These are phyloP conservation scores for Scaptodrosophila lebanonensis DNA, from an alignment of 1,140 invertebrate species.

Conservation along the genomic window DNA sequence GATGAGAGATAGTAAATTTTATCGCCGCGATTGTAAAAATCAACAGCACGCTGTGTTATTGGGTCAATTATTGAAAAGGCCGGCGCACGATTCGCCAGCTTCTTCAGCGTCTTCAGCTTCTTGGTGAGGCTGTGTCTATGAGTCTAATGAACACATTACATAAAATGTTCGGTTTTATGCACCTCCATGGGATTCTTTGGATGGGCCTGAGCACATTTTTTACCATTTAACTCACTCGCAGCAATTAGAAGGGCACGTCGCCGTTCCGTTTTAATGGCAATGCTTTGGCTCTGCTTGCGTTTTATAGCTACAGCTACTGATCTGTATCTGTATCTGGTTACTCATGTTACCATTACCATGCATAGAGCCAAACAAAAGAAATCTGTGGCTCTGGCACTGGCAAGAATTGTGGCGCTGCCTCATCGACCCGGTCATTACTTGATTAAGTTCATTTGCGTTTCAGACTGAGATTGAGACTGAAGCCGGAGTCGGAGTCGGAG, in stretches of 20 bases:
- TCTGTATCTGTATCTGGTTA: slow-evolving; percentile 62
- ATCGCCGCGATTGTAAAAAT: slow-evolving; percentile 68
- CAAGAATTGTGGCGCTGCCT: slow-evolving; percentile 58
- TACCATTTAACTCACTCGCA: slow-evolving; percentile 38
- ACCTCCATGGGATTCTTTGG: slow-evolving; percentile 48
- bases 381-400: background rate
- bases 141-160: slow-evolving; percentile 74
- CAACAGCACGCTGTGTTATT: slow-evolving; percentile 68
- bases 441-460: slow-evolving; percentile 68
- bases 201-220: background rate
- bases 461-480: slow-evolving; percentile 26
- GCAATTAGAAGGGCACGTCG: slow-evolving; percentile 60
- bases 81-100: background rate
- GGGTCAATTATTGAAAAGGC: slow-evolving; percentile 57
- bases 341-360: slow-evolving; percentile 60
- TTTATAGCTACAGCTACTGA: slow-evolving; percentile 71
- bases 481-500: slow-evolving; percentile 15
- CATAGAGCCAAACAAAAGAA: background rate
- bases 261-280: slow-evolving; percentile 51
- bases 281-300: slow-evolving; percentile 43
- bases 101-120: background rate
- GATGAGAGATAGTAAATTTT: slow-evolving; percentile 62
- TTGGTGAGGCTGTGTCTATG: slow-evolving; percentile 12
- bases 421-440: slow-evolving; percentile 67
- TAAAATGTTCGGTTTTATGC: slow-evolving; percentile 69